Evolutionary conservation across 2,113 vertebrate genomes (phyloP), one percentile per base, ranked within the genome.

Genomic region (Notechis scutatus): DNA sequence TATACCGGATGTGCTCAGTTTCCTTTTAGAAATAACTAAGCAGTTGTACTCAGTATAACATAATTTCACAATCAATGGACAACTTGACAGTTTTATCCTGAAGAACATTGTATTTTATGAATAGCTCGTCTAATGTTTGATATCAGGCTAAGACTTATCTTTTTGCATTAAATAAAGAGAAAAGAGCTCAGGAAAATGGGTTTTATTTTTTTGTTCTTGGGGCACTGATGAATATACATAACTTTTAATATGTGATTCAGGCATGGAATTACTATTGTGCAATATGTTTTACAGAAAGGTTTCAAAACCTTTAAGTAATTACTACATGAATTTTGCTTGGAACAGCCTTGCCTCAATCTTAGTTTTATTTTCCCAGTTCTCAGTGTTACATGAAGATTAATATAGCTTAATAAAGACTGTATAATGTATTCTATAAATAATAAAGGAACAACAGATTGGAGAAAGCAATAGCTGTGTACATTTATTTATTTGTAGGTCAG

Each of bases 1-100:
- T 55, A 29, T 47, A 89, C 81, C 69, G 59, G 88, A 92, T 81
- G 34, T 14, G 0, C 54, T 93, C 74, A n/a, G 55, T 50, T 91
- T 89, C 50, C 20, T 91, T 90, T 89, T 85, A 90, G 21, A 85
- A 89, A 39, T 0, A 88, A 94, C 91, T 91, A 24, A 86, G 55
- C 52, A 91, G 2, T 92, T 90, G 39, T 18, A 1, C 20, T 91
- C 11, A 92, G 5, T 1, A 21, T 81, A 81, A 89, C 1, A 42
- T 61, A 86, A 8, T 18, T 7, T 50, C 90, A 20, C 55, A 92
- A n/a, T 4, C 14, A 11, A 8, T 29, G n/a, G 54, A 87, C 47
- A 52, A 54, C 34, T 81, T 81, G 45, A 89, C 85, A 24, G 26
- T 42, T 88, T 88, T 91, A 39, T 26, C 20, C 91, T n/a, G 26